Conservation (phyloP, 1,140 invertebrate genomes). For the Atta texana region DNA sequence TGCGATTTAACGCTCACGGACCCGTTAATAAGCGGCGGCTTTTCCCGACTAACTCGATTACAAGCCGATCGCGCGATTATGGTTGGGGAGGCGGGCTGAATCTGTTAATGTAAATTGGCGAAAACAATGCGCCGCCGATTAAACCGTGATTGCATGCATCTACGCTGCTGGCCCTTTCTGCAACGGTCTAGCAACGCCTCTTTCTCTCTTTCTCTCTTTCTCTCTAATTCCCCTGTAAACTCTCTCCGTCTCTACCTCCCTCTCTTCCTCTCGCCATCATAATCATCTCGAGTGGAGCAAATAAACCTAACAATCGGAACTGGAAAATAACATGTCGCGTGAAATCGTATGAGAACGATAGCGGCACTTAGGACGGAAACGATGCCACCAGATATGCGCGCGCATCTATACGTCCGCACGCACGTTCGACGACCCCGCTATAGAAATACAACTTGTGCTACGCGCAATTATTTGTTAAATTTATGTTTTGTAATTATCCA, state of each 20-base stretch:
- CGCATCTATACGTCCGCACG: neutral
- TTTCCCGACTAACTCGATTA: slow-evolving; percentile 66
- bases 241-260: neutral
- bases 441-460: slow-evolving; percentile 41
- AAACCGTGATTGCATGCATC: slow-evolving; percentile 46
- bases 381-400: slow-evolving; percentile 44
- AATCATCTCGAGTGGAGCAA: slow-evolving; percentile 59
- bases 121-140: slow-evolving; percentile 62
- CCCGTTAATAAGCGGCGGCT: slow-evolving; percentile 57
- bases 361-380: slow-evolving; percentile 61
- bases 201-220: neutral
- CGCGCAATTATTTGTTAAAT: slow-evolving; percentile 32
- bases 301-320: slow-evolving; percentile 69
- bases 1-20: slow-evolving; percentile 41
- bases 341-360: slow-evolving; percentile 62
- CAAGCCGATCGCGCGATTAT: slow-evolving; percentile 55
- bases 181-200: slow-evolving; percentile 21
- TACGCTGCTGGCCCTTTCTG: slow-evolving; percentile 17
- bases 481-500: too few species aligned
- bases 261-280: neutral
- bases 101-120: slow-evolving; percentile 56
- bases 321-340: slow-evolving; percentile 62
- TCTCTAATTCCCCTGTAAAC: neutral
- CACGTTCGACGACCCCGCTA: slow-evolving; percentile 15
- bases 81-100: slow-evolving; percentile 10